These are phyloP conservation scores for Oreotrochilus melanogaster DNA, from an alignment of 2,113 vertebrate species.

Conservation along the genomic window DNA sequence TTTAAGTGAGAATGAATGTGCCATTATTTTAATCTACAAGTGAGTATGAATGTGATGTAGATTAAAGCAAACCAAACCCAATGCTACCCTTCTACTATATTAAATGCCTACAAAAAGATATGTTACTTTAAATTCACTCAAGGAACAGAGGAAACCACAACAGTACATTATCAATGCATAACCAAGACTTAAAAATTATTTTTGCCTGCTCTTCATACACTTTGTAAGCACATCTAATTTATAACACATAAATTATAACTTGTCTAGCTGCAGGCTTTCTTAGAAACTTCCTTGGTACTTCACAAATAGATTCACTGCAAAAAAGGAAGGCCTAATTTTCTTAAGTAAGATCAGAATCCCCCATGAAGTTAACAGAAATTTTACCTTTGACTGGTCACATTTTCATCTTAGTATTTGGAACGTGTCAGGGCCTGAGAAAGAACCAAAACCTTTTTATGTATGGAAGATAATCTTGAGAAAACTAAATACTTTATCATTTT, in stretches of 20 bases:
- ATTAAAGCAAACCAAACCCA: not conserved
- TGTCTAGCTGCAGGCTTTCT: not conserved
- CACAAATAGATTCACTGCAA: not conserved
- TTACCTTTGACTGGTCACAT: not conserved
- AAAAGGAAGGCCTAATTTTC: not conserved
- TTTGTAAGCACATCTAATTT: not conserved
- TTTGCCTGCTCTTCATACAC: not conserved
- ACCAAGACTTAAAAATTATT: not conserved
- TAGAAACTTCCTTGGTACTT: not conserved
- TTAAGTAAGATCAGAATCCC: not conserved
- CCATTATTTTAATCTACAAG: not conserved
- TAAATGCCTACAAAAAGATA: not conserved
- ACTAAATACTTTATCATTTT: not conserved
- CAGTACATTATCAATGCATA: fast-evolving
- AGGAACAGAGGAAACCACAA: not conserved
- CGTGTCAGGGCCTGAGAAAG: not conserved
- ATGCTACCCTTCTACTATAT: not conserved
- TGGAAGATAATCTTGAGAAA: not conserved
- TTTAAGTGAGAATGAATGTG: not conserved
- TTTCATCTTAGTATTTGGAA: not conserved
- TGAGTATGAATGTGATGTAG: not conserved
- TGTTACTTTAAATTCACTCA: not conserved
- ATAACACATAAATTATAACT: not conserved
- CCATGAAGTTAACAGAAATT: not conserved
- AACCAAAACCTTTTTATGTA: not conserved